Evolutionary conservation across 2,113 vertebrate genomes (phyloP).

Genomic region (Bos javanicus): DNA sequence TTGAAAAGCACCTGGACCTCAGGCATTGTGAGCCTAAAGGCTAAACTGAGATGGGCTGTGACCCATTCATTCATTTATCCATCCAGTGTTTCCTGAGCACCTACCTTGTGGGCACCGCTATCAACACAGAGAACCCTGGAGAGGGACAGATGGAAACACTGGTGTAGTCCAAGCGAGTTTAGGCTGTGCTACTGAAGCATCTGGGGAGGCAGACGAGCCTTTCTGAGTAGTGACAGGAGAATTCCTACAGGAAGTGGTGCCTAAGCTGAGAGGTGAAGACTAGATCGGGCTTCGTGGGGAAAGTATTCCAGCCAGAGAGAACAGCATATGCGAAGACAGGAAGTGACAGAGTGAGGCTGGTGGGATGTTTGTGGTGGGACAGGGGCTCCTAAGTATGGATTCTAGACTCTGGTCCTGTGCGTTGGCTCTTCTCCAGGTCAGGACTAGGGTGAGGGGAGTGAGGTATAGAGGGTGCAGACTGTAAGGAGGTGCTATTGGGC

Average conservation of each 20-base stretch:
- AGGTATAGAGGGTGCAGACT: rapidly evolving
- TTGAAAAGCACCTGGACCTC: background rate
- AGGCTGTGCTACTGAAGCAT: background rate
- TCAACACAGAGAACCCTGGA: background rate
- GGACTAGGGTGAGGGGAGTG: background rate
- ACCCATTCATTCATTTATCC: background rate
- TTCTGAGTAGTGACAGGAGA: background rate
- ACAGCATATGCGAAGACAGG: background rate
- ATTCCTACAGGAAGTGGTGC: background rate
- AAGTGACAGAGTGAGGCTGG: background rate
- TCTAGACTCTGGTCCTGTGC: background rate
- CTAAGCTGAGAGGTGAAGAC: background rate
- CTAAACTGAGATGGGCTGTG: background rate
- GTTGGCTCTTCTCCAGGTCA: background rate
- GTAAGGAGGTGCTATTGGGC: rapidly evolving
- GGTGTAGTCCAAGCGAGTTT: too few species aligned
- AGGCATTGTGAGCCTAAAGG: background rate
- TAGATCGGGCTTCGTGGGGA: background rate
- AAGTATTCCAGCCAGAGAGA: background rate
- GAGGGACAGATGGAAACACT: background rate
- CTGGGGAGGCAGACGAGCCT: too few species aligned
- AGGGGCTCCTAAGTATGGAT: background rate
- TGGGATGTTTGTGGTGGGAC: background rate
- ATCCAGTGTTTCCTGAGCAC: background rate
- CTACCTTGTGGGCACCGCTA: background rate